These are phyloP conservation scores for Chaenodraco wilsoni DNA, from an alignment of 2,797 vertebrate species.

Conservation along the genomic window DNA sequence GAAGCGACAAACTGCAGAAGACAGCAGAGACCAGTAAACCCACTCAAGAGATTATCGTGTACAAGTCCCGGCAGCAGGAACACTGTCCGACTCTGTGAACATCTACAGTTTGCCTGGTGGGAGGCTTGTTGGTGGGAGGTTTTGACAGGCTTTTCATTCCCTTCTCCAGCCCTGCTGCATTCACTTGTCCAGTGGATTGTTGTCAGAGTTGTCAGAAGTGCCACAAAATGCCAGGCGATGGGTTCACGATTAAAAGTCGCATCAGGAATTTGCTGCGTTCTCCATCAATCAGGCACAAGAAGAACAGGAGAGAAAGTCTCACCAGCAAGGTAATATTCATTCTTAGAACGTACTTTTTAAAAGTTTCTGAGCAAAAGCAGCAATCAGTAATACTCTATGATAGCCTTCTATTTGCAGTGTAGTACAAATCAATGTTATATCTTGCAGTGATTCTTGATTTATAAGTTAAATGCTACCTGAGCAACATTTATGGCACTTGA, in stretches of 20 bases:
- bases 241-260: slow-evolving; percentile 74
- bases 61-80: slow-evolving; percentile 46
- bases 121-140: slow-evolving; percentile 19
- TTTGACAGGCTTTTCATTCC: not conserved
- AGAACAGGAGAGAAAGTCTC: slow-evolving; percentile 56
- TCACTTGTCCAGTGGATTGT: not conserved
- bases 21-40: slow-evolving; percentile 24
- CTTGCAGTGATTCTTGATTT: not conserved
- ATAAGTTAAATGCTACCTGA: too few relatives aligned
- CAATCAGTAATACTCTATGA: not conserved
- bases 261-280: slow-evolving; percentile 79
- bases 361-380: not conserved
- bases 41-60: slow-evolving; percentile 55
- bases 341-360: too few relatives aligned
- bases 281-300: slow-evolving; percentile 67
- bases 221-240: slow-evolving; percentile 69
- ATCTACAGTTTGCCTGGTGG: slow-evolving; percentile 1
- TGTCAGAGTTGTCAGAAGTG: slow-evolving; percentile 13
- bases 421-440: not conserved
- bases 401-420: not conserved
- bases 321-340: slow-evolving; percentile 61
- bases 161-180: not conserved
- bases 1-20: slow-evolving; percentile 13
- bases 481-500: not conserved
- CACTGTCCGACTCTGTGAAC: slow-evolving; percentile 27